A percentile compares a stretch with the other conserved stretches of the same genome.
These are phyloP conservation scores for Anneissia japonica DNA, from an alignment of 35 echinoderm and acorn worm genomes.

Conservation along the genomic window DNA sequence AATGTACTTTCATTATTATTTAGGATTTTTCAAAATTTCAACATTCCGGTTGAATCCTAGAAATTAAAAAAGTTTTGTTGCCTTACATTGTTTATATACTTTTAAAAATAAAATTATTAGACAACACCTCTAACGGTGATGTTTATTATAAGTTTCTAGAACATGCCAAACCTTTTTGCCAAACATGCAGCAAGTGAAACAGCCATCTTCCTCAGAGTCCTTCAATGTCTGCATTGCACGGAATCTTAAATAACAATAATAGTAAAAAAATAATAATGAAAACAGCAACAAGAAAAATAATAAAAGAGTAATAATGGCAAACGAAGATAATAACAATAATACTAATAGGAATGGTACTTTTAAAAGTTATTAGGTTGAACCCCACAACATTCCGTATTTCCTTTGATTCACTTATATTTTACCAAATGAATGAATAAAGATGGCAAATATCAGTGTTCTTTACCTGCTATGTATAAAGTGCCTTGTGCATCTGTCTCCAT, in stretches of 20 bases:
- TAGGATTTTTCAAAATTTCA: too few relatives aligned
- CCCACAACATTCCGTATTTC: background rate
- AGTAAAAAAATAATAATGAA: background rate
- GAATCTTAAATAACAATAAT: conserved; percentile 51
- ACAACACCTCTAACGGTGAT: too few relatives aligned
- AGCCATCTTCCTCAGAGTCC: conserved; percentile 77
- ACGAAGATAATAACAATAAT: background rate
- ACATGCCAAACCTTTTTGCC: conserved; percentile 72
- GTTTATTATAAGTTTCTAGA: too few relatives aligned
- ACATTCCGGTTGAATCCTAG: too few relatives aligned
- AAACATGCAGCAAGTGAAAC: conserved; percentile 88
- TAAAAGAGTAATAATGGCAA: background rate
- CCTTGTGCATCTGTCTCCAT: conserved; percentile 74
- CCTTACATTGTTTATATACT: too few relatives aligned
- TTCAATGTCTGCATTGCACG: conserved; percentile 66
- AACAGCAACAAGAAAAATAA: background rate
- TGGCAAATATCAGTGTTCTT: background rate
- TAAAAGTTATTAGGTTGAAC: too few relatives aligned
- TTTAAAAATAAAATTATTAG: too few relatives aligned
- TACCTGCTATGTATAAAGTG: conserved; percentile 96
- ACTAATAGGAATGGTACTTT: too few relatives aligned
- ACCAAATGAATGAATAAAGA: background rate
- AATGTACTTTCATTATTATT: too few relatives aligned
- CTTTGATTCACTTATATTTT: background rate
- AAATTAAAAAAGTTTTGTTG: too few relatives aligned